A percentile compares a stretch with the other conserved stretches of the same genome.
phyloP scores from a whole-genome alignment of 2,797 vertebrate species.

The Agapornis canus region DNA sequence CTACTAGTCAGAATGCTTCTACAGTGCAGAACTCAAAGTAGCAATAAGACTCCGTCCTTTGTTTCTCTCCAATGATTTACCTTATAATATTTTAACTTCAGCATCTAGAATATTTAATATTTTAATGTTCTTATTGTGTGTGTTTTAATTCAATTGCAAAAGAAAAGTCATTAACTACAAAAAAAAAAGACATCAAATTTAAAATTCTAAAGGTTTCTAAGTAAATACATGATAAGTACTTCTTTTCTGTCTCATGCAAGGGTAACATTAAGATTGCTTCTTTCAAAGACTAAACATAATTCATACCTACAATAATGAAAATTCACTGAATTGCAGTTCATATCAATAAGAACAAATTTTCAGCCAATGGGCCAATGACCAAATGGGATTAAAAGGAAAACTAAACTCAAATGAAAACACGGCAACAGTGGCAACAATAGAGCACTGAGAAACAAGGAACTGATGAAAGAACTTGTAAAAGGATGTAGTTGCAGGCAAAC shows the following conservation, averaged over 20 bases:
- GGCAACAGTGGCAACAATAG: conserved; percentile 47
- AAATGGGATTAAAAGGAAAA: conserved; percentile 35
- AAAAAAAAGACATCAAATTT: neutral
- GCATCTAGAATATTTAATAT: neutral
- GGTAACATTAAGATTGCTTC: neutral
- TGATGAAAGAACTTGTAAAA: neutral
- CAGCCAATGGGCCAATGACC: neutral
- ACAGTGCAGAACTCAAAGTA: neutral
- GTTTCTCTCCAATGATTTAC: neutral
- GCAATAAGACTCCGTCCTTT: neutral
- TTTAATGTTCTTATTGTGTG: neutral
- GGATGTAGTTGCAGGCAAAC: neutral
- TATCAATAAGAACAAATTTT: neutral
- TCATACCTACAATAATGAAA: neutral
- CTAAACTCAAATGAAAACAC: conserved; percentile 54
- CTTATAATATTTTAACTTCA: neutral
- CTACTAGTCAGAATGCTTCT: neutral
- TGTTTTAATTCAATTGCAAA: neutral
- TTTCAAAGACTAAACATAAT: neutral
- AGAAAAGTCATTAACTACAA: neutral
- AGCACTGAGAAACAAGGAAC: conserved; percentile 17
- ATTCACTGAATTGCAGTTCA: neutral
- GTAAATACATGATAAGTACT: neutral
- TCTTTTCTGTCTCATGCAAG: neutral
- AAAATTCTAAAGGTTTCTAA: neutral